These are phyloP conservation scores for Nomada lathburiana DNA, from an alignment of 2,888 invertebrate species.

Conservation along the genomic window DNA sequence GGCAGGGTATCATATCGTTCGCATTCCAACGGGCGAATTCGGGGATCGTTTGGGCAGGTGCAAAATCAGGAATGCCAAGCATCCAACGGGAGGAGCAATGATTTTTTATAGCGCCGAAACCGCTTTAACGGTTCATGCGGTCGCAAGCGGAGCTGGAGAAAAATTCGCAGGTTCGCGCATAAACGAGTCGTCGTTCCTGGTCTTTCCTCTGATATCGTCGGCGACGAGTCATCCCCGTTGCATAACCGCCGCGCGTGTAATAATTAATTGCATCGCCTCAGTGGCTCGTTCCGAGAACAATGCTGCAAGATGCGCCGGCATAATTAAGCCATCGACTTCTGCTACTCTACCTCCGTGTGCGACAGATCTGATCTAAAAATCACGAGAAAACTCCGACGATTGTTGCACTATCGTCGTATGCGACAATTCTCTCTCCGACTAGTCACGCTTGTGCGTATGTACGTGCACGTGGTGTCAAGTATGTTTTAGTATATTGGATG, in stretches of 20 bases:
- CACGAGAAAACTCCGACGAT: conserved; percentile 21
- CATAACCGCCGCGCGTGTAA: conserved; percentile 28
- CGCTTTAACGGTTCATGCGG: conserved; percentile 59
- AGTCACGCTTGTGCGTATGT: background rate
- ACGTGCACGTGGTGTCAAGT: too few relatives aligned
- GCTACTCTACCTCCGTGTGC: conserved; percentile 13
- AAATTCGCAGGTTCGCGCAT: conserved; percentile 23
- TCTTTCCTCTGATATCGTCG: conserved; percentile 7
- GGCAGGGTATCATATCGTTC: conserved; percentile 1
- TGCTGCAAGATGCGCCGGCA: conserved; percentile 24
- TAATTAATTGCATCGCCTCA: conserved; percentile 43
- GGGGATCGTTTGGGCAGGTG: conserved; percentile 35
- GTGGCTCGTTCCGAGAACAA: conserved; percentile 44
- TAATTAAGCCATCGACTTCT: conserved; percentile 47
- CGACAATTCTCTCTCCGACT: background rate
- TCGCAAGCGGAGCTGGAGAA: conserved; percentile 19
- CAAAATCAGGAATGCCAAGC: conserved; percentile 53
- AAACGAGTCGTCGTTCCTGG: background rate
- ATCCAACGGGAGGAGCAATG: conserved; percentile 60
- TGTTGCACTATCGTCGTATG: background rate
- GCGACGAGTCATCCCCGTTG: conserved; percentile 7
- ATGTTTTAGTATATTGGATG: too few relatives aligned
- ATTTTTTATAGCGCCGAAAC: conserved; percentile 57
- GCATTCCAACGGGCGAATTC: conserved; percentile 35
- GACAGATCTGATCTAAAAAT: conserved; percentile 33